Percentiles rank a stretch among this genome's conserved stretches.
Conservation (phyloP, 2,797 vertebrate species). For the Meda fulgida region DNA sequence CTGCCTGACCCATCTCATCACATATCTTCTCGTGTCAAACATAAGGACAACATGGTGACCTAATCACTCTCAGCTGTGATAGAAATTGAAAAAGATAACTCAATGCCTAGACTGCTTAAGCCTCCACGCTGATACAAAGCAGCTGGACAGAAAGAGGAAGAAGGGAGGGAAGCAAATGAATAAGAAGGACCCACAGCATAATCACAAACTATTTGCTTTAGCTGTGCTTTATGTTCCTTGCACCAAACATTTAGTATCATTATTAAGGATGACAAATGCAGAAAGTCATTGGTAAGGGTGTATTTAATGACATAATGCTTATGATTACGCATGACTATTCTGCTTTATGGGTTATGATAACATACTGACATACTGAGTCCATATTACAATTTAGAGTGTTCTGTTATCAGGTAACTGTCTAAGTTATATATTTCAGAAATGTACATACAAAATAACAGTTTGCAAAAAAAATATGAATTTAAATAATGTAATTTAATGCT, state of each 20-base stretch:
- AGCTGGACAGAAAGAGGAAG: slow-evolving; percentile 61
- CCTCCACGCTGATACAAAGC: slow-evolving; percentile 57
- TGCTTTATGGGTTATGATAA: not conserved
- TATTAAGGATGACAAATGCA: not conserved
- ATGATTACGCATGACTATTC: slow-evolving; percentile 5
- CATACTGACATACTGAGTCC: not conserved
- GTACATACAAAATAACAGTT: too few species aligned
- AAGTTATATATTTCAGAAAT: too few species aligned
- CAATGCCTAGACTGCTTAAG: slow-evolving; percentile 58
- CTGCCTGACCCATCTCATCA: slow-evolving; percentile 34
- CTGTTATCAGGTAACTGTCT: too few species aligned
- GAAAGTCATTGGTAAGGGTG: not conserved
- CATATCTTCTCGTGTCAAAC: slow-evolving; percentile 49
- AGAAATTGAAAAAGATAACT: slow-evolving; percentile 59
- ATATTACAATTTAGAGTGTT: too few species aligned
- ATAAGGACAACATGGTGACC: slow-evolving; percentile 64
- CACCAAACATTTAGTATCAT: slow-evolving; percentile 18
- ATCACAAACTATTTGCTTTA: slow-evolving; percentile 61
- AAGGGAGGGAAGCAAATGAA: slow-evolving; percentile 39
- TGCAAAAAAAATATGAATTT: too few species aligned
- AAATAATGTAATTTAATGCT: too few species aligned
- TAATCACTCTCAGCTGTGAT: slow-evolving; percentile 66
- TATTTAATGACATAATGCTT: slow-evolving; percentile 1
- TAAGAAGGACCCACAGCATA: slow-evolving; percentile 20
- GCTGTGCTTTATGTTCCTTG: slow-evolving; percentile 23